phyloP scores from a whole-genome alignment of 2,113 vertebrate genomes.

The Actenoides lindsayi region DNA sequence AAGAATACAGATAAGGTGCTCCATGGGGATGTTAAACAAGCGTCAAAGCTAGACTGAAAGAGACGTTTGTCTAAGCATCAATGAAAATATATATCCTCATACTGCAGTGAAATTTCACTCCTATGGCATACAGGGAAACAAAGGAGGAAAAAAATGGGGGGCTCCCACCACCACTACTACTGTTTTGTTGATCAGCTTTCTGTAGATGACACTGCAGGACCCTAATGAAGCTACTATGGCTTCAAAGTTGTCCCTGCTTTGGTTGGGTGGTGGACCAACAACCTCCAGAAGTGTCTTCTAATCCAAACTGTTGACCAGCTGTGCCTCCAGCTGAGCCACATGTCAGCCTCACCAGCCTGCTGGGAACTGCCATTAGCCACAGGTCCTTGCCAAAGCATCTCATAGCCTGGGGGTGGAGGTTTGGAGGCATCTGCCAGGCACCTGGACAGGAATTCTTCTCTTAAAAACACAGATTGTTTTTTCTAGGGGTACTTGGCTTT shows the following conservation, averaged over 20 bases:
- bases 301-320: background rate
- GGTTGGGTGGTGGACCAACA: background rate
- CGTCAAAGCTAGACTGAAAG: background rate
- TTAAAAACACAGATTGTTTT: background rate
- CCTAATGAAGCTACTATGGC: background rate
- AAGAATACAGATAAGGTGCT: background rate
- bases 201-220: background rate
- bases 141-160: too few relatives aligned
- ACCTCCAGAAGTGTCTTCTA: background rate
- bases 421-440: too few relatives aligned
- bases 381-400: background rate
- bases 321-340: background rate
- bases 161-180: too few relatives aligned
- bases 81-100: background rate
- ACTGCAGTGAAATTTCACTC: background rate
- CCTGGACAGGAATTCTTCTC: background rate
- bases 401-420: background rate
- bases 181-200: background rate
- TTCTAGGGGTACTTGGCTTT: background rate
- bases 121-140: background rate
- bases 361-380: background rate
- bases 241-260: background rate
- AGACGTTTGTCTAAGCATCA: background rate
- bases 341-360: rapidly evolving
- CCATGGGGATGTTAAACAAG: background rate